Evolutionary conservation across 2,797 vertebrate genomes (phyloP).

Genomic region (Benthosema pterotum): DNA sequence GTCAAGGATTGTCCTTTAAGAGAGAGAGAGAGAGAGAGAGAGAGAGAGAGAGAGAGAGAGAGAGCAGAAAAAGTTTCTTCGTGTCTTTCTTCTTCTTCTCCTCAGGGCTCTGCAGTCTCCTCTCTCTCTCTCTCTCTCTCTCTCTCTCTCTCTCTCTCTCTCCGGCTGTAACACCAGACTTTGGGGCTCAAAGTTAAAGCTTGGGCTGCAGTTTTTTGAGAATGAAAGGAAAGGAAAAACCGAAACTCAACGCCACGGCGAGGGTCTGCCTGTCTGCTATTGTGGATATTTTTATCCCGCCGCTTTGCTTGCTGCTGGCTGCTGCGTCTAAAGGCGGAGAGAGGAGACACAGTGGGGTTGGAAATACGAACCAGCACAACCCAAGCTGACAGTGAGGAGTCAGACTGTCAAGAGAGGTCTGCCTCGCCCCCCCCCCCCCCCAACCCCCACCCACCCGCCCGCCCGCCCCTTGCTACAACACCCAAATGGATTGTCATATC

Average conservation of each 20-base stretch:
- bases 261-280: slow-evolving; percentile 82
- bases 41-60: slow-evolving; percentile 10
- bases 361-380: slow-evolving; percentile 81
- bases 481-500: slow-evolving; percentile 88
- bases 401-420: slow-evolving; percentile 78
- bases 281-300: slow-evolving; percentile 85
- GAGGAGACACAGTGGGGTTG: slow-evolving; percentile 76
- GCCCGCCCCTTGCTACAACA: slow-evolving; percentile 75
- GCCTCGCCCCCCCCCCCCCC: slow-evolving; percentile 63
- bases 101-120: slow-evolving; percentile 50
- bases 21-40: background rate
- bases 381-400: slow-evolving; percentile 80
- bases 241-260: slow-evolving; percentile 75
- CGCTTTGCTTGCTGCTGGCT: too few relatives aligned
- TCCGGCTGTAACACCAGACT: slow-evolving; percentile 74
- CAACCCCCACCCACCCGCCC: too few relatives aligned
- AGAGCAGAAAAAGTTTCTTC: slow-evolving; percentile 47
- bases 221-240: slow-evolving; percentile 80
- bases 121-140: too few relatives aligned
- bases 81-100: too few relatives aligned
- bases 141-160: too few relatives aligned
- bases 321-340: slow-evolving; percentile 76
- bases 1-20: slow-evolving; percentile 70
- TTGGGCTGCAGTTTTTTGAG: slow-evolving; percentile 80
- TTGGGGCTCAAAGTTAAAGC: slow-evolving; percentile 73